Evolutionary conservation across 2,797 vertebrate species (phyloP), one percentile per base, ranked within the genome.

Genomic region (Acanthis flammea): DNA sequence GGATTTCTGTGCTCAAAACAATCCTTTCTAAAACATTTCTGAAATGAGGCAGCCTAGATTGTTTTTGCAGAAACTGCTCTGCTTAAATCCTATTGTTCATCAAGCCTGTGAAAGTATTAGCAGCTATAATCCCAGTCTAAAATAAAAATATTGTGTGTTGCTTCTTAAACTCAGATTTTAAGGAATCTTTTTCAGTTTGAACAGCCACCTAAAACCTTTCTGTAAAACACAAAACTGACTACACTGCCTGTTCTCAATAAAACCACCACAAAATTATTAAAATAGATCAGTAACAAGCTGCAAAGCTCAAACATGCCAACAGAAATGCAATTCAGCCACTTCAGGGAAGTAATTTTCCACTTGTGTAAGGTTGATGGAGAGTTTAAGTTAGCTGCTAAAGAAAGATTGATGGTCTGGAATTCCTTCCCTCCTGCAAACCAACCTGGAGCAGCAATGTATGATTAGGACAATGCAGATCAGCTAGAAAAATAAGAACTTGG

Each of bases 111-210:
- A 62, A 58, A 77, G 50, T 19, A 50, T 19, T 28, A 42, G 28
- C 16, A 74, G 42, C n/a, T 83, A 16, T 2, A 2, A 23, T 31
- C 41, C 45, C 19, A 41, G 37, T 28, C 42, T 60, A n/a, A 93
- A 86, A 63, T n/a, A 55, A 70, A 54, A 62, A 53, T 14, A 23
- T 2, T 3, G 0, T 4, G 2, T 17, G 2, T 2, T 75, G 7
- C 3, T 30, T 33, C 50, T 61, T 11, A 27, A 72, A 65, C 2
- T 37, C 2, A 2, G 12, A 47, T 63, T 66, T 75, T 25, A 68
- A 23, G 7, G 17, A 25, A 37, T 30, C 6, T 24, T 68, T 37
- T 66, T 45, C 31, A 62, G 9, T 71, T 70, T 28, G 27, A 37
- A 58, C 33, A 57, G 10, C 55, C 55, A 18, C 33, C 24, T 27